phyloP scores from a whole-genome alignment of 2,888 invertebrate genomes.

The Lithodes maja region DNA sequence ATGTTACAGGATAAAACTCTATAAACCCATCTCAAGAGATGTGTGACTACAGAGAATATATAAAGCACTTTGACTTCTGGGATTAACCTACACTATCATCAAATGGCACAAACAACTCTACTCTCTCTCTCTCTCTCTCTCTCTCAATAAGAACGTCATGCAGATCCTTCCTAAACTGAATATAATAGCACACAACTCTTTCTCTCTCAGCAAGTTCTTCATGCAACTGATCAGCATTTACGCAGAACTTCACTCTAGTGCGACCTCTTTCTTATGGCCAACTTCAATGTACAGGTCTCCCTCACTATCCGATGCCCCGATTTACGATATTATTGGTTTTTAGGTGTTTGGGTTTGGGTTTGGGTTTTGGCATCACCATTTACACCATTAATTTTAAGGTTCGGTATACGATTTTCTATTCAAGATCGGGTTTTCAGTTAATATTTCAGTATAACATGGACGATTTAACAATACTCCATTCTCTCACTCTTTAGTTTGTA shows the following conservation, averaged over 20 bases:
- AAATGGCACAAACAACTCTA: constrained; percentile 28
- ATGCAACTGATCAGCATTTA: background rate
- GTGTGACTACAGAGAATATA: constrained; percentile 8
- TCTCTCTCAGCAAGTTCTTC: background rate
- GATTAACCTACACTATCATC: constrained; percentile 9
- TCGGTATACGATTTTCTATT: too few species aligned
- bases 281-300: background rate
- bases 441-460: too few species aligned
- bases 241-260: background rate
- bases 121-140: background rate
- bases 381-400: too few species aligned
- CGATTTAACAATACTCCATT: too few species aligned
- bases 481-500: too few species aligned
- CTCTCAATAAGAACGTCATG: background rate
- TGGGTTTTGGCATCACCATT: too few species aligned
- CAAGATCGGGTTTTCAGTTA: too few species aligned
- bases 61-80: constrained; percentile 24
- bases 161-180: background rate
- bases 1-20: too few species aligned
- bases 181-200: background rate
- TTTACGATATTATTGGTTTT: too few species aligned
- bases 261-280: background rate
- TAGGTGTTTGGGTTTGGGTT: too few species aligned
- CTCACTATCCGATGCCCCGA: background rate
- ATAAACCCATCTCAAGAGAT: background rate